Base-by-base conservation (phyloP, 1,140 invertebrate genomes). In the Temnothorax curvispinosus region DNA sequence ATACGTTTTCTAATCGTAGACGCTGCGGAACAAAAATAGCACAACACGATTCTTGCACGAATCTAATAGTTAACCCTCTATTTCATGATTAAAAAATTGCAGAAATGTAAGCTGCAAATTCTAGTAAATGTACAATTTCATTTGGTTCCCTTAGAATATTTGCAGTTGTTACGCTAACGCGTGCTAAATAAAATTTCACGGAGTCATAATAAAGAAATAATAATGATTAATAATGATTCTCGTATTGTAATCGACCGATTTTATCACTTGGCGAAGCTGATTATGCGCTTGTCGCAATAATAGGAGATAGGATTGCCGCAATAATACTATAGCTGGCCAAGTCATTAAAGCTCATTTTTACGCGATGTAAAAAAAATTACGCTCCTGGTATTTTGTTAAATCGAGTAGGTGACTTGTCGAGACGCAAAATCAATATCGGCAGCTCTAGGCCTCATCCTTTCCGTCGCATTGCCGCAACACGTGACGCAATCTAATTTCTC, bases 401-500 rank as follows among this genome's bases (percentile, higher is more conserved):
- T 65, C 44, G 41, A 50, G 44, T 11, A 60, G 13, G 8, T 67
- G 35, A 38, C 35, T 32, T 15, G 21, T 47, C 41, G 2, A 38
- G 32, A 64, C 32, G 32, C 21, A 71, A 71, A 71, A 71, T 50
- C 41, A 44, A 71, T 47, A 47, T 71, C 44, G 41, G n/a, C 11
- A 69, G n/a, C n/a, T 69, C 9, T 47, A 69, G 21, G n/a, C 41
- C 41, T 69, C n/a, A 69, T 50, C 21, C 67, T 50, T 47, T 71
- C 44, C 67, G 67, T 71, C 41, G n/a, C 21, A 47, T 71, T 71
- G 67, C 41, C 21, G 67, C 44, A 71, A 71, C 11, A 62, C 21
- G 44, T 71, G 67, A 32, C 44, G 67, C 44, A 71, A 71, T 71
- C 21, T 32, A 71, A 71, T 50, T 71, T 50, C 44, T 71, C 44